These are phyloP conservation scores for Sturmia bella DNA, from an alignment of 2,888 invertebrate genomes.

Conservation along the genomic window DNA sequence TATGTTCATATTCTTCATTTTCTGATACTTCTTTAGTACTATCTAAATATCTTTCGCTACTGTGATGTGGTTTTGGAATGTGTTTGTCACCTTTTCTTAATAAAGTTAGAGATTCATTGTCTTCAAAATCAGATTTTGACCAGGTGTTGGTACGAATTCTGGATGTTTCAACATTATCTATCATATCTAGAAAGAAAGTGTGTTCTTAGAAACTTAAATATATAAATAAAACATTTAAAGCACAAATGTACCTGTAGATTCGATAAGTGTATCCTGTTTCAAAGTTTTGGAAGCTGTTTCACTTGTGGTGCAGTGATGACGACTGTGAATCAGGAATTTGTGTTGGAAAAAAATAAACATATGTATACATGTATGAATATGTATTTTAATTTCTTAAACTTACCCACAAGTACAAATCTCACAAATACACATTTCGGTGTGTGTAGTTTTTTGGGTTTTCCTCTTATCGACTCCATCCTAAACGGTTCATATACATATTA, in stretches of 20 bases:
- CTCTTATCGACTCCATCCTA: constrained; percentile 78
- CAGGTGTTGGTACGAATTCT: constrained; percentile 79
- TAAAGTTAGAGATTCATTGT: constrained; percentile 62
- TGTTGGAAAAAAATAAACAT: no score
- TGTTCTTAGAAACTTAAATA: background rate
- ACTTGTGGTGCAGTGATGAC: constrained; percentile 90
- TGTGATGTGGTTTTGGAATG: constrained; percentile 47
- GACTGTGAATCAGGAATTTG: constrained; percentile 83
- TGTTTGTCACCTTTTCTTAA: constrained; percentile 48
- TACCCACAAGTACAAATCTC: constrained; percentile 96
- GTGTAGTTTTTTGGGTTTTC: constrained; percentile 79
- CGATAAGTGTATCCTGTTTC: constrained; percentile 54
- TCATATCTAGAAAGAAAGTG: constrained; percentile 70
- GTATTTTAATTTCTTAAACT: constrained; percentile 80
- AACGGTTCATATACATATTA: background rate
- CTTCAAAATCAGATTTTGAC: constrained; percentile 77
- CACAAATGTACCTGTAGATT: constrained; percentile 65
- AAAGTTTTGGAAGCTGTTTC: constrained; percentile 73
- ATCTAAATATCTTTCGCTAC: constrained; percentile 79
- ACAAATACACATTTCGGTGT: constrained; percentile 92
- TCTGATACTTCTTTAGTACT: constrained; percentile 81
- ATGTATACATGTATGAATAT: background rate
- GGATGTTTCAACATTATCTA: constrained; percentile 74
- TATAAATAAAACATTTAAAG: background rate
- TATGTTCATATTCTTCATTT: constrained; percentile 81